Evolutionary conservation across 1,140 invertebrate species (phyloP).

Genomic region (Diabrotica virgifera): DNA sequence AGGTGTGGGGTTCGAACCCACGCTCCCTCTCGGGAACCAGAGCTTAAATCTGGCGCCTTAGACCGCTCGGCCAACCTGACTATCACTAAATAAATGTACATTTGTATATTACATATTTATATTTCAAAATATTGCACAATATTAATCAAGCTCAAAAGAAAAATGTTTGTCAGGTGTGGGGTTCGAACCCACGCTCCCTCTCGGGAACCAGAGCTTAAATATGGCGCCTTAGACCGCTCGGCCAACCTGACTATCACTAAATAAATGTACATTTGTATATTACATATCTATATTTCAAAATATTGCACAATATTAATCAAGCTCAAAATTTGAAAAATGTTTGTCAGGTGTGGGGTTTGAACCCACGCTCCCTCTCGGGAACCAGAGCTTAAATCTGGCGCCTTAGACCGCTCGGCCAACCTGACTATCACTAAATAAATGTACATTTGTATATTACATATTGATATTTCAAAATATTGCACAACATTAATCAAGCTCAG

Average conservation of each 20-base stretch:
- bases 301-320: too few relatives aligned
- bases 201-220: conserved; percentile 59
- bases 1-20: conserved; percentile 61
- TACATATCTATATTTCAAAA: too few relatives aligned
- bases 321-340: not conserved
- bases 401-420: conserved; percentile 61
- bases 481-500: too few relatives aligned
- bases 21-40: conserved; percentile 57
- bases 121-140: too few relatives aligned
- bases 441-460: too few relatives aligned
- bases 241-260: conserved; percentile 44
- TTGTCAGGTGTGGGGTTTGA: conserved; percentile 59
- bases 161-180: conserved; percentile 55
- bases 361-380: conserved; percentile 58
- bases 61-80: conserved; percentile 55
- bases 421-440: conserved; percentile 35
- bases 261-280: too few relatives aligned
- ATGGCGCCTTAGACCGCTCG: conserved; percentile 60
- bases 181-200: conserved; percentile 59
- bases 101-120: too few relatives aligned
- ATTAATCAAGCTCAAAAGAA: too few relatives aligned
- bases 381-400: conserved; percentile 61
- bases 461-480: too few relatives aligned
- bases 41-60: conserved; percentile 61
- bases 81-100: too few relatives aligned